These are phyloP conservation scores for Barnardius zonarius DNA, from an alignment of 2,113 vertebrate genomes.

Conservation along the genomic window DNA sequence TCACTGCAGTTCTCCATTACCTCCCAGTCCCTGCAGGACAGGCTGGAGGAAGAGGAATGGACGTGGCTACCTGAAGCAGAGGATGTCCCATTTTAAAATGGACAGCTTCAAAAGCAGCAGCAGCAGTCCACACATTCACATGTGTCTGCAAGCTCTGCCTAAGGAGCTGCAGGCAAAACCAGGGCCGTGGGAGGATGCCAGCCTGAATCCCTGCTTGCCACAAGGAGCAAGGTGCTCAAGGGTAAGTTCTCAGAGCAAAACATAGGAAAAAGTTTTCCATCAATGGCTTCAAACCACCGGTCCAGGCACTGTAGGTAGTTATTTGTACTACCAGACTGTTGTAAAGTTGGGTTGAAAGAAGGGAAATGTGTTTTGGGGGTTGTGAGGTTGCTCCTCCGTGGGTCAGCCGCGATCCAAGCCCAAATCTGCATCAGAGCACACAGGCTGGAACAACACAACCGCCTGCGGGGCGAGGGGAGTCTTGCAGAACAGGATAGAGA, in stretches of 20 bases:
- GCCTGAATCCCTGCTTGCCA: neutral
- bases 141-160: neutral
- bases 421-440: neutral
- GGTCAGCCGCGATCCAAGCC: neutral
- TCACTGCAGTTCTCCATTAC: rapidly evolving
- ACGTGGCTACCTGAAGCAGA: rapidly evolving
- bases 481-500: neutral
- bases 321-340: neutral
- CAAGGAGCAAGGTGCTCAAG: neutral
- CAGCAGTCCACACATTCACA: rapidly evolving
- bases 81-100: neutral
- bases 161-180: rapidly evolving
- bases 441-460: neutral
- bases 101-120: neutral
- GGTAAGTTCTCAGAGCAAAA: neutral
- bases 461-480: rapidly evolving
- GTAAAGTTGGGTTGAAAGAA: neutral
- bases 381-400: neutral
- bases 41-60: neutral
- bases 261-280: neutral
- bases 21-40: neutral
- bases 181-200: neutral
- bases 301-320: neutral
- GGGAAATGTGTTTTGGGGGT: neutral
- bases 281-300: neutral